A percentile compares a stretch with the other conserved stretches of the same genome.
These are phyloP conservation scores for Psilanteris sp. DNA, from an alignment of 1,140 invertebrate genomes.

Conservation along the genomic window DNA sequence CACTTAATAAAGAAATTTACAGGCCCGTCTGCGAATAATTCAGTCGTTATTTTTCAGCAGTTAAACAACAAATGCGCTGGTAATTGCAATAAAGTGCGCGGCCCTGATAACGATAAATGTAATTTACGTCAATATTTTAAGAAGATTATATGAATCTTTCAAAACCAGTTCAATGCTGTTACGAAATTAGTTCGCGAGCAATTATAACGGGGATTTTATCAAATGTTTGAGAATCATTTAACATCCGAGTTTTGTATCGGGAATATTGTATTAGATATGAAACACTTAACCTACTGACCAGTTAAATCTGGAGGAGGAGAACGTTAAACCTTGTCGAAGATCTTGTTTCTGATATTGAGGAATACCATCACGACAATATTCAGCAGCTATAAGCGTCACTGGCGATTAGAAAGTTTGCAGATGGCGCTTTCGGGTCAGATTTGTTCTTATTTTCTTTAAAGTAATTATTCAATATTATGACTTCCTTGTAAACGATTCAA, in stretches of 20 bases:
- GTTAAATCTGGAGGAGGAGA: slow-evolving; percentile 63
- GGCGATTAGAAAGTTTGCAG: slow-evolving; percentile 71
- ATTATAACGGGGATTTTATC: slow-evolving; percentile 64
- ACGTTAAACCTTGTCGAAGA: slow-evolving; percentile 57
- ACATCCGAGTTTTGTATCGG: slow-evolving; percentile 55
- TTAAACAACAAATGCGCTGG: slow-evolving; percentile 9
- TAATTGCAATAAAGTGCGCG: slow-evolving; percentile 23
- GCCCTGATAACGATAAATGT: slow-evolving; percentile 45
- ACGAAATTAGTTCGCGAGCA: slow-evolving; percentile 60
- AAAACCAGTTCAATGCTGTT: slow-evolving; percentile 49
- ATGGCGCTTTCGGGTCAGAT: slow-evolving; percentile 18
- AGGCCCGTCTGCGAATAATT: slow-evolving; percentile 37
- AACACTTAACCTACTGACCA: slow-evolving; percentile 77
- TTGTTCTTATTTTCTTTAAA: no score
- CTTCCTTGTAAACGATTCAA: no score
- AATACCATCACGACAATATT: slow-evolving; percentile 52
- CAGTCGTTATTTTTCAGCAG: slow-evolving; percentile 5
- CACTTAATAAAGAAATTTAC: slow-evolving; percentile 56
- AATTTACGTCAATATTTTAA: slow-evolving; percentile 46
- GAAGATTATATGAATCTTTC: slow-evolving; percentile 46
- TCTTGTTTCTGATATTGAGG: slow-evolving; percentile 48
- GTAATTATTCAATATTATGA: no score
- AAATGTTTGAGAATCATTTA: slow-evolving; percentile 61
- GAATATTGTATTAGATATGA: slow-evolving; percentile 61
- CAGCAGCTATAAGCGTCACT: slow-evolving; percentile 17